Base-by-base conservation (phyloP, 2,888 invertebrate species). In the Cephus pulcher region DNA sequence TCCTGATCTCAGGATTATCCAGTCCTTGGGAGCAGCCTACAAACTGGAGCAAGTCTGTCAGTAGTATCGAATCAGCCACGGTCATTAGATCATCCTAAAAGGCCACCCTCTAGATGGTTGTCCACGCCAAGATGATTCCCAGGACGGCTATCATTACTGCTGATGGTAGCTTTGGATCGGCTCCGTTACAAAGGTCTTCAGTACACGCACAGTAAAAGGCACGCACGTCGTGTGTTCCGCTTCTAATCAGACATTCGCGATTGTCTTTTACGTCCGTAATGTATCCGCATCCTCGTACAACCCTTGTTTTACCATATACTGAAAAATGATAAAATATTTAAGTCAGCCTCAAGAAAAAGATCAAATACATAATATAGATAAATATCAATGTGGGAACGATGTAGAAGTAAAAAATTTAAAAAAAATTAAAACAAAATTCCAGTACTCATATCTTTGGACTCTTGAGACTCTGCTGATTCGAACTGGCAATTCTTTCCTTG, bases 251-350 rank as follows among this genome's bases (percentile, higher is more conserved):
- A 89, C 97, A 97, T 11, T 93, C 92, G 80, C 93, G 93, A 86
- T 94, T 93, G 85, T 94, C 92, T 4, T 92, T 93, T 4, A 84
- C 87, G 82, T 96, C 96, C 34, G 93, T 93, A 75, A 97, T 92
- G 91, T 96, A 97, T 3, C 97, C 97, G 86, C 97, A 97, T 79
- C 95, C 94, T 69, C 97, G 95, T 6, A 97, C 95, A n/a, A 97
- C 93, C 69, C 97, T 95, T 15, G 93, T 91, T 90, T 95, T 95
- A 11, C 96, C 96, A 89, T 96, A 94, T 82, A 96, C 97, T 97
- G 93, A 3, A 94, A 93, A 83, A 40, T 6, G 1, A 23, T 23
- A 15, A 37, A 37, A 37, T 23, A 40, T 6, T 15, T 9, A 40
- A 40, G 6, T 40, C 6, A 40, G 15, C 23, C 23, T 40, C 40